Evolutionary conservation across 2,888 invertebrate genomes (phyloP).

Genomic region (Eilema depressum): DNA sequence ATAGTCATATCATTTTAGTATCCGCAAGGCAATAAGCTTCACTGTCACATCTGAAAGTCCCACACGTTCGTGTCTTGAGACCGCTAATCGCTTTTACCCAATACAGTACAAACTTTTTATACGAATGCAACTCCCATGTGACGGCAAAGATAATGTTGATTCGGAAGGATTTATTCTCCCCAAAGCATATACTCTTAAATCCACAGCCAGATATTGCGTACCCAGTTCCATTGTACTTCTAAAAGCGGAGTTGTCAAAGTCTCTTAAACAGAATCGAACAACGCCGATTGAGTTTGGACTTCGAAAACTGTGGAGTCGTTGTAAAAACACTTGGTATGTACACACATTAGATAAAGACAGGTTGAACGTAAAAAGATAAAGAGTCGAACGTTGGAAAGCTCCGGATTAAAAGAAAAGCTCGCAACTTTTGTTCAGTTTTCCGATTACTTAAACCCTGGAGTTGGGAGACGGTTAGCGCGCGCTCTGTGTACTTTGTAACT

Average conservation of each 20-base stretch:
- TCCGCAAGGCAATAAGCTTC: no score
- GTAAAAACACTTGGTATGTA: conserved; percentile 18
- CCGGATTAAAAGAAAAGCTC: conserved; percentile 41
- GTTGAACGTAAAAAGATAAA: conserved; percentile 37
- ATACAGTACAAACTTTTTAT: background rate
- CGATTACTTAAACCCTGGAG: conserved; percentile 46
- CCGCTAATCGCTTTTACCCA: background rate
- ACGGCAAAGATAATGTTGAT: background rate
- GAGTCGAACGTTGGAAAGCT: conserved; percentile 38
- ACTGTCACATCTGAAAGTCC: background rate
- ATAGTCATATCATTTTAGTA: no score
- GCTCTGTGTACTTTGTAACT: conserved; percentile 17
- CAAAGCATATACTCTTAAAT: background rate
- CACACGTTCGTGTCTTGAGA: background rate
- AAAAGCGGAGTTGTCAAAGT: conserved; percentile 6
- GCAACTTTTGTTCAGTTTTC: conserved; percentile 37
- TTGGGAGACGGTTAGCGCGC: conserved; percentile 24
- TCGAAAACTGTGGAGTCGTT: conserved; percentile 4
- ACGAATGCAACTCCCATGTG: background rate
- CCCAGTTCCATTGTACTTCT: background rate
- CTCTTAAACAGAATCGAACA: background rate
- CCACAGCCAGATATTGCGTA: background rate
- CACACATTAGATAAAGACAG: conserved; percentile 24
- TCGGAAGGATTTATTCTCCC: background rate
- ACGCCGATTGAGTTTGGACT: conserved; percentile 18